Conservation (phyloP, 2,888 invertebrate genomes). For the Vandiemenella viatica region DNA sequence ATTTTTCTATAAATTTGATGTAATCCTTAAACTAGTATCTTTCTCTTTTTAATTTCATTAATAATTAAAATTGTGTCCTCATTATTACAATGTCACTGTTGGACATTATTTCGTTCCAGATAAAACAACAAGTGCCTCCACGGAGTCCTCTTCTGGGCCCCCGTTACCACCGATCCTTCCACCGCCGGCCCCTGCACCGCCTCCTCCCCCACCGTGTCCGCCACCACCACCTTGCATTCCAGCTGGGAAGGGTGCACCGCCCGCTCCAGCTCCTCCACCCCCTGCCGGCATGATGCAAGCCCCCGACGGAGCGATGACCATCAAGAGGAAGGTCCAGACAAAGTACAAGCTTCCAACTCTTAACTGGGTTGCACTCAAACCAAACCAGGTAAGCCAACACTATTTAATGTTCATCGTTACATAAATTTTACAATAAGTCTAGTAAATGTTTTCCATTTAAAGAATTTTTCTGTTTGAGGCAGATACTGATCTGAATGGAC, state of each 20-base stretch:
- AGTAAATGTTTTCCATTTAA: too few relatives aligned
- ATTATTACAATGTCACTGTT: too few relatives aligned
- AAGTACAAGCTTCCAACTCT: conserved; percentile 93
- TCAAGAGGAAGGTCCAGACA: conserved; percentile 91
- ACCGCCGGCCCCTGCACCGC: conserved; percentile 27
- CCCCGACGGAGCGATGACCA: conserved; percentile 82
- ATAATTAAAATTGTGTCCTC: too few relatives aligned
- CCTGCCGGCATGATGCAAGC: conserved; percentile 64
- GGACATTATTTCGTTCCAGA: too few relatives aligned
- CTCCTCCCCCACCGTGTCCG: conserved; percentile 22
- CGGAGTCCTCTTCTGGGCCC: conserved; percentile 7
- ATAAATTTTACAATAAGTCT: too few relatives aligned
- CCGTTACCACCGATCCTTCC: conserved; percentile 22
- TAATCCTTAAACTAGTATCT: too few relatives aligned
- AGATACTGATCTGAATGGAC: too few relatives aligned
- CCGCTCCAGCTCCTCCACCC: conserved; percentile 62
- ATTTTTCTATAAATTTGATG: too few relatives aligned
- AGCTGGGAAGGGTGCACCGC: conserved; percentile 23
- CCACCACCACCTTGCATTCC: conserved; percentile 30
- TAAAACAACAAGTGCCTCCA: too few relatives aligned
- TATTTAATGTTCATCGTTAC: too few relatives aligned
- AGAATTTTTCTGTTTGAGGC: too few relatives aligned
- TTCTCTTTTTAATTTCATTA: too few relatives aligned
- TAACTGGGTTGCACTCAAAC: conserved; percentile 97
- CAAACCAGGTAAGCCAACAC: conserved; percentile 58